These are phyloP conservation scores for Ophion costatus DNA, from an alignment of 2,888 invertebrate genomes.

Conservation along the genomic window DNA sequence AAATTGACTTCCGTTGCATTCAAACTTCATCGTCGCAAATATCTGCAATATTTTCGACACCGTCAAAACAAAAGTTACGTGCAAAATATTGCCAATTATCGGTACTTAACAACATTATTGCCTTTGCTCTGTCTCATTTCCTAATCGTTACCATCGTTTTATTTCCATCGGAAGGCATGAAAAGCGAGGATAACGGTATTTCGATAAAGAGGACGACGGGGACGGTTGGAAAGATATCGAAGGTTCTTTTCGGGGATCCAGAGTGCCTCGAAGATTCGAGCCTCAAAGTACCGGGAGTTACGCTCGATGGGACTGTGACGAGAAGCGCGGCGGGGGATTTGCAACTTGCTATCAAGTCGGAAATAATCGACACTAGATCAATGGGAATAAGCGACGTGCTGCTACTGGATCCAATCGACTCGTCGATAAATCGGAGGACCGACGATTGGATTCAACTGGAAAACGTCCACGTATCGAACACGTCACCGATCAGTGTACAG, in stretches of 20 bases:
- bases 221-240: conserved; percentile 57
- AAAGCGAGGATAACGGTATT: conserved; percentile 77
- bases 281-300: conserved; percentile 57
- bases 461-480: conserved; percentile 43
- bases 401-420: conserved; percentile 67
- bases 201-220: conserved; percentile 74
- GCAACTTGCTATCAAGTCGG: conserved; percentile 49
- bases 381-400: conserved; percentile 60
- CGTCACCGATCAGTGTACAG: conserved; percentile 34
- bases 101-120: not conserved
- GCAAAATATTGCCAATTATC: not conserved
- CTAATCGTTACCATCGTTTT: conserved; percentile 1
- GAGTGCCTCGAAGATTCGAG: conserved; percentile 68
- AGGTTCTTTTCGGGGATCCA: conserved; percentile 51
- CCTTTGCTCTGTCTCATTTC: not conserved
- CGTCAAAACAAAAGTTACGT: not conserved
- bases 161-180: conserved; percentile 72
- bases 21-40: no score
- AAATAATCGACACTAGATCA: conserved; percentile 54
- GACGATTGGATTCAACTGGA: conserved; percentile 66
- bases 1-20: no score
- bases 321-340: conserved; percentile 25
- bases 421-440: conserved; percentile 62
- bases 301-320: conserved; percentile 36
- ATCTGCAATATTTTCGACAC: no score